Evolutionary conservation across 2,888 invertebrate genomes (phyloP).

Genomic region (Willowsia nigromaculata): DNA sequence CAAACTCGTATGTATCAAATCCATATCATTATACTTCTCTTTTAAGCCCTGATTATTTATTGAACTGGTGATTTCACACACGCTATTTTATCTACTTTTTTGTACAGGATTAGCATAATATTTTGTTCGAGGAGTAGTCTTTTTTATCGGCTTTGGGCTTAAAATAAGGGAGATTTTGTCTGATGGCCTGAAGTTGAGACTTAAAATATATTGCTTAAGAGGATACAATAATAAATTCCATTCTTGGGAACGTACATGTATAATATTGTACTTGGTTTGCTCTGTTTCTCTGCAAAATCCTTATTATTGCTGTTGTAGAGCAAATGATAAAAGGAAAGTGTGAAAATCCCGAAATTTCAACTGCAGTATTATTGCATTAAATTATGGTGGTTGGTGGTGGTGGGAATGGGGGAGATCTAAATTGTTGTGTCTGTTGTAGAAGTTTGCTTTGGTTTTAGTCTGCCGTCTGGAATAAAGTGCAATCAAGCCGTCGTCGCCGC

Average conservation of each 20-base stretch:
- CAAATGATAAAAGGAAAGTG: slow-evolving; percentile 15
- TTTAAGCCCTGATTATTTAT: slow-evolving; percentile 66
- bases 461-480: no score
- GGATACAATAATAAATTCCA: not conserved
- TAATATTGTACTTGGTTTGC: not conserved
- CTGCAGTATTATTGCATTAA: slow-evolving; percentile 38
- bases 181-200: slow-evolving; percentile 16
- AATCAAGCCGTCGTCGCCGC: not conserved
- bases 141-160: not conserved
- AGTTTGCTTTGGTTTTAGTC: not conserved
- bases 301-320: not conserved
- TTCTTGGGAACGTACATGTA: not conserved
- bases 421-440: not conserved
- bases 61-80: slow-evolving; percentile 39
- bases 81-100: not conserved
- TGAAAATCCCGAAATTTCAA: slow-evolving; percentile 39
- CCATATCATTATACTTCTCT: slow-evolving; percentile 29
- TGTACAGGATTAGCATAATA: slow-evolving; percentile 58
- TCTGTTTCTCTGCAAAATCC: no score
- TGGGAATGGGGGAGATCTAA: not conserved
- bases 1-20: slow-evolving; percentile 24
- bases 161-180: not conserved
- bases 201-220: not conserved
- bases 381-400: not conserved
- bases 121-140: not conserved